Conservation (phyloP, 2,888 invertebrate genomes). For the Chymomyza fuscimana region DNA sequence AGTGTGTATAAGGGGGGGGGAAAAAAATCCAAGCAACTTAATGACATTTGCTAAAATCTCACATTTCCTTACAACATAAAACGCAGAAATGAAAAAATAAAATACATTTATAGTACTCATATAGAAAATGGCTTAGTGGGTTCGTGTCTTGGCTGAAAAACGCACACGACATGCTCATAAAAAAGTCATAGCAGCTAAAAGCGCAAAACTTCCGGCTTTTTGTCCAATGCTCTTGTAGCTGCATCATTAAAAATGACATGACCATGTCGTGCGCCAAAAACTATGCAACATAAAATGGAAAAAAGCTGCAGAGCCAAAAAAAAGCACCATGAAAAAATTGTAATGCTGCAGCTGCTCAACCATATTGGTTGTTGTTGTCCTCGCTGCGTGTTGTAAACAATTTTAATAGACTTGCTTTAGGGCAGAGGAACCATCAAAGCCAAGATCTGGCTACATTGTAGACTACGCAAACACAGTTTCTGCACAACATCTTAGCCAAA, state of each 20-base stretch:
- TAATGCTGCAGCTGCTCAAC: slow-evolving; percentile 46
- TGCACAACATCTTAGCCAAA: not conserved
- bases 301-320: slow-evolving; percentile 16
- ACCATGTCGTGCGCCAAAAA: slow-evolving; percentile 32
- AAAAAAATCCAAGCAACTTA: not conserved
- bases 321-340: slow-evolving; percentile 30
- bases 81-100: slow-evolving; percentile 26
- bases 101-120: too few relatives aligned
- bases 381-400: slow-evolving; percentile 57
- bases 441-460: slow-evolving; percentile 50
- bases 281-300: slow-evolving; percentile 47
- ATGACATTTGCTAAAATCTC: slow-evolving; percentile 38
- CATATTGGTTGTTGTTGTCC: slow-evolving; percentile 30
- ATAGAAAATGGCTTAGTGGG: slow-evolving; percentile 40
- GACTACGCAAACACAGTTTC: slow-evolving; percentile 29
- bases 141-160: slow-evolving; percentile 21
- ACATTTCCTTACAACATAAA: slow-evolving; percentile 71
- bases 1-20: not conserved
- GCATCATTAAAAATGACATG: slow-evolving; percentile 67
- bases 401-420: slow-evolving; percentile 74
- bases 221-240: slow-evolving; percentile 48
- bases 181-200: slow-evolving; percentile 66
- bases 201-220: slow-evolving; percentile 70
- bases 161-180: slow-evolving; percentile 50
- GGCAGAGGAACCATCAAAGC: slow-evolving; percentile 20